Evolutionary conservation across 2,797 vertebrate genomes (phyloP), one percentile per base, ranked within the genome.

Genomic region (Takifugu ocellatus): DNA sequence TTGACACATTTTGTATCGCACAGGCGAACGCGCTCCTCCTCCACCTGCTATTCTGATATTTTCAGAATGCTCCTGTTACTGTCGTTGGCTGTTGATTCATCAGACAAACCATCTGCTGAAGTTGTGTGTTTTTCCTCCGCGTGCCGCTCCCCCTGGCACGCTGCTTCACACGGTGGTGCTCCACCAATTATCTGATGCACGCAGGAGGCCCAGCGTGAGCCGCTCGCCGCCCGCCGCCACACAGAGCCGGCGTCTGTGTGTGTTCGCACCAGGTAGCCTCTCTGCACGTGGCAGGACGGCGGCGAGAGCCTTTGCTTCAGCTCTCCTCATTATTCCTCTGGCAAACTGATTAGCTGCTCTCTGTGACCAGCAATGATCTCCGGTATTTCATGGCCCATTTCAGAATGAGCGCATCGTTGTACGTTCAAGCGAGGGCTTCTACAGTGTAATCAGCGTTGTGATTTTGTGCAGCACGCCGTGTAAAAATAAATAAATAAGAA

Each of bases 61-160:
- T 72, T 48, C 49, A 60, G 73, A 50, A 68, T 27, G 54, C 54
- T 77, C 52, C 49, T 15, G 15, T 17, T 70, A 63, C 31, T 26
- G 10, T 76, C 53, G 75, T 67, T 50, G 80, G 87, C 85, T 90
- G 86, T 86, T 90, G 85, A 80, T 84, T 87, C 85, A 87, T 91
- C 87, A 88, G 79, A 82, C 75, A 57, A 84, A 79, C 90, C 88
- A 90, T 91, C 89, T 91, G 90, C 86, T 81, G 68, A 83, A 80
- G 83, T 81, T 85, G 73, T 86, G 75, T 83, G 85, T 86, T 84
- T 86, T 49, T 75, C 80, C 83, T 71, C 89, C 5, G 67, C 79
- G 72, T 56, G 75, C 61, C 33, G 7, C 75, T 79, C 84, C 21
- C 84, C 66, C 72, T 61, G 66, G 83, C 79, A 55, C 66, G 51